Percentiles rank a stretch among this genome's conserved stretches.
Conservation (phyloP, 1,140 invertebrate species). For the Drosophila sp. region DNA sequence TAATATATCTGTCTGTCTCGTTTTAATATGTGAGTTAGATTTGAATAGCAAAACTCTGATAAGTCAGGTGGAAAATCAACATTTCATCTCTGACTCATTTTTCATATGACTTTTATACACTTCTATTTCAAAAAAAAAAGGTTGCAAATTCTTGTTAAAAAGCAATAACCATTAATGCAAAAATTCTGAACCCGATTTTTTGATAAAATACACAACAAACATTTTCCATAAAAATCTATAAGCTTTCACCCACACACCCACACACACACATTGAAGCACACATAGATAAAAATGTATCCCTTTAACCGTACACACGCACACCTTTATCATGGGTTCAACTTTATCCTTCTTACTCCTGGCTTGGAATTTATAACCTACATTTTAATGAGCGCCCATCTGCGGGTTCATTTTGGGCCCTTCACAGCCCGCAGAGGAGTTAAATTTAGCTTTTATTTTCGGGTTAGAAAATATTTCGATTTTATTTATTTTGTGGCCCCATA, state of each 20-base stretch:
- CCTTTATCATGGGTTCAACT: constrained; percentile 17
- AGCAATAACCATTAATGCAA: neutral
- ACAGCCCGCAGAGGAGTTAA: constrained; percentile 49
- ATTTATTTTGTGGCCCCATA: constrained; percentile 73
- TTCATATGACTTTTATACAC: neutral
- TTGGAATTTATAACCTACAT: constrained; percentile 17
- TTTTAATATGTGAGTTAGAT: neutral
- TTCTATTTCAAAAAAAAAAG: neutral
- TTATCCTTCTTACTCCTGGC: constrained; percentile 9
- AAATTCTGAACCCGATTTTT: neutral
- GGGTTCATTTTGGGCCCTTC: constrained; percentile 12
- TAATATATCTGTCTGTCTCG: neutral
- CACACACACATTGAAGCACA: neutral
- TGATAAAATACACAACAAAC: neutral
- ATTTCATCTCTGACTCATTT: neutral
- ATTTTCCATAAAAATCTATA: constrained; percentile 12
- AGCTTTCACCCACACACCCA: constrained; percentile 1
- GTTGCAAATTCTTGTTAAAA: neutral
- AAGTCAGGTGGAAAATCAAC: constrained; percentile 1
- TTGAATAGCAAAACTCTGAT: neutral
- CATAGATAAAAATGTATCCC: neutral
- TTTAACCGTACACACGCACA: neutral
- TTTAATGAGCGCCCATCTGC: constrained; percentile 20
- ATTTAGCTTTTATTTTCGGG: constrained; percentile 29
- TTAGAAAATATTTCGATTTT: constrained; percentile 65